Evolutionary conservation across 2,888 invertebrate species (phyloP), one percentile per base, ranked within the genome.

Genomic region (Drepana falcataria): DNA sequence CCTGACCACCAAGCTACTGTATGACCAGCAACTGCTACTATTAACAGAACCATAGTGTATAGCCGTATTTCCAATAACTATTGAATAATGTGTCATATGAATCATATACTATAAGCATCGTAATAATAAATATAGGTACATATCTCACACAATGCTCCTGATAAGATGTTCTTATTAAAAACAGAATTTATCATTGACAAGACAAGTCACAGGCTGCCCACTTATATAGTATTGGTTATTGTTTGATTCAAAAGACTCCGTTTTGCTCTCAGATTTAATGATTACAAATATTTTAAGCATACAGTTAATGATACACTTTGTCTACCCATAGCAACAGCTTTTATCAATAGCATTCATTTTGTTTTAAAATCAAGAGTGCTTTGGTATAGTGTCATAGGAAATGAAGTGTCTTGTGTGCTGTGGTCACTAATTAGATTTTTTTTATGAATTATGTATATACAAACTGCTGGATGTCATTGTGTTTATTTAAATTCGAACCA

Each of bases 81-180:
- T 47, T 66, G 67, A 61, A 63, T 65, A 63, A 60, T 65, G 62
- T 64, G 55, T 60, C 59, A 66, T 44, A 69, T 83, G 77, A 80
- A 75, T 83, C 82, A 81, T 65, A 61, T 58, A 64, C 64, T 40
- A 63, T 73, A 77, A 78, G 81, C 77, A 79, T 81, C n/a, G n/a
- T n/a, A n/a, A n/a, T n/a, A n/a, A n/a, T n/a, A n/a, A 76, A 77
- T 77, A 55, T 66, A 44, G 9, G 44, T 44, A 44, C 7, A 9
- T 9, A 71, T 77, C 69, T 69, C 68, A 59, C 60, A 74, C 72
- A 77, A 70, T 76, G 71, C 69, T 58, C 64, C 65, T 76, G 82
- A 83, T 83, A 83, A 79, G 68, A 71, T 55, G 49, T 70, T 79
- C 74, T 78, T 79, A 76, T 66, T 79, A 76, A 81, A 80, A 79